A percentile compares a stretch with the other conserved stretches of the same genome.
These are phyloP conservation scores for Himalopsyche tibetana DNA, from an alignment of 2,888 invertebrate species.

Conservation along the genomic window DNA sequence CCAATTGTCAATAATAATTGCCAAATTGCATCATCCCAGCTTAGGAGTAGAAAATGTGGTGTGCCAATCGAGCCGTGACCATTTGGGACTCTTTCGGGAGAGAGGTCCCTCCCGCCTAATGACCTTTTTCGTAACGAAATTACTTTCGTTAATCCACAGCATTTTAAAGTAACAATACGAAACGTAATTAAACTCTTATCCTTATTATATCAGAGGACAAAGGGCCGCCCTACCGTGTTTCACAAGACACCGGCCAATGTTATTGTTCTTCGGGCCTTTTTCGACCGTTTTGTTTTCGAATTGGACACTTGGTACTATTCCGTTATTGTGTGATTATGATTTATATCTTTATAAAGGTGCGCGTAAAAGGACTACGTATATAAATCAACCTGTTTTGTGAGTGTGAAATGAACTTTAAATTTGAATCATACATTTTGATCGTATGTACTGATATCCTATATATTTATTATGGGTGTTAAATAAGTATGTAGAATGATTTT, in stretches of 20 bases:
- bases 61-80: not conserved
- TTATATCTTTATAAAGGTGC: constrained; percentile 22
- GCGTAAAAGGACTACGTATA: not conserved
- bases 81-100: not conserved
- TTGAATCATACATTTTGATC: not conserved
- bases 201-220: constrained; percentile 57
- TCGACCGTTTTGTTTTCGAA: constrained; percentile 10
- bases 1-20: not conserved
- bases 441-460: not conserved
- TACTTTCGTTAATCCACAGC: constrained; percentile 57
- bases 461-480: not conserved
- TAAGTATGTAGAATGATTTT: no score
- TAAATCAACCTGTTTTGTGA: not conserved
- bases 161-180: constrained; percentile 57
- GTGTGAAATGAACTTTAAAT: constrained; percentile 14
- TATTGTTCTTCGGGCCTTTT: constrained; percentile 1
- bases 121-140: constrained; percentile 54
- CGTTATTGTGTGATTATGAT: constrained; percentile 24
- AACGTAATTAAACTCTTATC: constrained; percentile 59
- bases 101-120: constrained; percentile 27
- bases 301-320: constrained; percentile 34
- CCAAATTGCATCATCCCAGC: not conserved
- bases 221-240: constrained; percentile 44
- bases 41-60: constrained; percentile 11
- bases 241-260: constrained; percentile 39